These are phyloP conservation scores for Gonocerus acuteangulatus DNA, from an alignment of 2,888 invertebrate genomes.

Conservation along the genomic window DNA sequence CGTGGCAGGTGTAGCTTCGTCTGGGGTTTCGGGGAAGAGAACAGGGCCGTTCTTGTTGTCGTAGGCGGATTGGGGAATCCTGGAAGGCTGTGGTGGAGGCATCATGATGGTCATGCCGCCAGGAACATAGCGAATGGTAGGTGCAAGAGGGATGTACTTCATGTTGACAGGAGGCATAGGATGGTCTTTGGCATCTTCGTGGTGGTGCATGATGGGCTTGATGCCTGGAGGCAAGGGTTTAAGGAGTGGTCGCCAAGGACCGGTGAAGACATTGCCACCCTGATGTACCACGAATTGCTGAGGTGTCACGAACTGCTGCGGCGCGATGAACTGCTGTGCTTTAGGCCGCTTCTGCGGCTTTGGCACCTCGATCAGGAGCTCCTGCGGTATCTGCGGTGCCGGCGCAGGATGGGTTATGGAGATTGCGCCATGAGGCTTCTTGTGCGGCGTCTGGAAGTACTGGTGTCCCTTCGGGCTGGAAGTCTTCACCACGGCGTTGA, in stretches of 20 bases:
- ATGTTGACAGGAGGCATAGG: conserved; percentile 12
- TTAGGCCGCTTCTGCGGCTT: neutral
- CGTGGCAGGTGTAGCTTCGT: conserved; percentile 28
- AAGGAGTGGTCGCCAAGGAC: neutral
- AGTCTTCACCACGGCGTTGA: conserved; percentile 33
- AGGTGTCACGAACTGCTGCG: neutral
- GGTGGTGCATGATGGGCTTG: conserved; percentile 30
- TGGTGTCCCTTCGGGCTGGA: conserved; percentile 24
- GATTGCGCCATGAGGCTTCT: neutral
- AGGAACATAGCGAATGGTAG: conserved; percentile 30
- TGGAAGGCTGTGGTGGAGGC: conserved; percentile 16
- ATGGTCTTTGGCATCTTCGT: conserved; percentile 19
- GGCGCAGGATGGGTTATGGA: neutral
- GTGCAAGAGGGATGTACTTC: conserved; percentile 25
- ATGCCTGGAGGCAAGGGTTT: conserved; percentile 28
- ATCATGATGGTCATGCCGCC: conserved; percentile 30
- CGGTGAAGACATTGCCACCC: neutral
- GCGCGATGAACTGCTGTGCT: neutral
- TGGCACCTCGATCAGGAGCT: too few species aligned
- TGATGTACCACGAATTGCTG: too few species aligned
- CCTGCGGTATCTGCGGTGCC: conserved; percentile 7
- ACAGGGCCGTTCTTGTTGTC: conserved; percentile 30
- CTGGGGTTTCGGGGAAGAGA: conserved; percentile 31
- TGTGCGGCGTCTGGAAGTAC: conserved; percentile 3
- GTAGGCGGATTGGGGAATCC: conserved; percentile 14